Evolutionary conservation across 2,888 invertebrate genomes (phyloP).

Genomic region (Panzeria rudis): DNA sequence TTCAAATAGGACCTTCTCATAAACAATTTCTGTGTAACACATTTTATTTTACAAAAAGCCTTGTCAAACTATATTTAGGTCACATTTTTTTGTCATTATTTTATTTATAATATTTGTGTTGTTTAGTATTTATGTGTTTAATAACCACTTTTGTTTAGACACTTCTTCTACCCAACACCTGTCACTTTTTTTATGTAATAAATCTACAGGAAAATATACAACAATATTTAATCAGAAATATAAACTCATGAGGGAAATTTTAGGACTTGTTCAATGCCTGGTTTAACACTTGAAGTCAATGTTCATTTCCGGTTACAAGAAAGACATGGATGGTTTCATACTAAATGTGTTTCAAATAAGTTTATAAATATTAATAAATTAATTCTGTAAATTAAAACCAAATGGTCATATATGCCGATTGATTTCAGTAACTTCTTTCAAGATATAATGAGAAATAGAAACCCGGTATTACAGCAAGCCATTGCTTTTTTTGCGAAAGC

Average conservation of each 20-base stretch:
- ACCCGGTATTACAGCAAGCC: no score
- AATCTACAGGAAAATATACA: neutral
- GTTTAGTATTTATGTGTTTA: constrained; percentile 42
- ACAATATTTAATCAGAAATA: neutral
- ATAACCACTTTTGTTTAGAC: constrained; percentile 4
- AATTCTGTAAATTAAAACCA: neutral
- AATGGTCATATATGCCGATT: neutral
- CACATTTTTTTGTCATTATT: neutral
- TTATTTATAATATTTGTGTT: neutral
- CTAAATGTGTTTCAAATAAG: neutral
- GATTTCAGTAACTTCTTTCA: no score
- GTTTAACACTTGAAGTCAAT: neutral
- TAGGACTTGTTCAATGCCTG: neutral
- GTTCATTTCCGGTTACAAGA: neutral
- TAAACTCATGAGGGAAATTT: neutral
- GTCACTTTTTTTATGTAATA: constrained; percentile 6
- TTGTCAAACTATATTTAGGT: constrained; percentile 29
- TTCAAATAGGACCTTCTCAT: neutral
- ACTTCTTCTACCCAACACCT: constrained; percentile 24
- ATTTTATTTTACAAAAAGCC: constrained; percentile 18
- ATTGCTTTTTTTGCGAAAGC: no score
- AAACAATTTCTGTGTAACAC: constrained; percentile 3
- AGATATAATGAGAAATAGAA: no score
- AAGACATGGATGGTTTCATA: neutral
- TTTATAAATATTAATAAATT: neutral